Conservation (phyloP, 2,888 invertebrate genomes). For the Entomobrya proxima region DNA sequence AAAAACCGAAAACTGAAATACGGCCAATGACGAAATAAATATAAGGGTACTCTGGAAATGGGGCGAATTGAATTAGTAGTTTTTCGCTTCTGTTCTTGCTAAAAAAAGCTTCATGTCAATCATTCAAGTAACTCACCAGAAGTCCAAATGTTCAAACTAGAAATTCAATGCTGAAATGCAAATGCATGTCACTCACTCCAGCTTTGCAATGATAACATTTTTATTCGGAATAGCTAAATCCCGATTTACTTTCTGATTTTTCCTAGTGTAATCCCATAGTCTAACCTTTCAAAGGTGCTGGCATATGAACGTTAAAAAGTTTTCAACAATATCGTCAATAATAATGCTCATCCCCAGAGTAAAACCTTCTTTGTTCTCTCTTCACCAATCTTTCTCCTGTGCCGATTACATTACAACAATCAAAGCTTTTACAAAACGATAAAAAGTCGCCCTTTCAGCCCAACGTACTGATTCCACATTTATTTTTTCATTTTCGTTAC, state of each 20-base stretch:
- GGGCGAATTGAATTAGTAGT: not conserved
- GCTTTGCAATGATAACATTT: slow-evolving; percentile 23
- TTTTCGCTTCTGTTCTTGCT: not conserved
- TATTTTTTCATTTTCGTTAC: not conserved
- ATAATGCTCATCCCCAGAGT: slow-evolving; percentile 19
- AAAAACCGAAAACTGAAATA: not conserved
- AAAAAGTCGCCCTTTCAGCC: not conserved
- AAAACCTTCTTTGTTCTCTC: slow-evolving; percentile 9
- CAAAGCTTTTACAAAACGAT: slow-evolving; percentile 29
- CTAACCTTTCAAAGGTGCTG: slow-evolving; percentile 19
- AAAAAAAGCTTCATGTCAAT: not conserved
- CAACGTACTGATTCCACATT: too few relatives aligned
- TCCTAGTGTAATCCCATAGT: not conserved
- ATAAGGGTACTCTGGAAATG: not conserved
- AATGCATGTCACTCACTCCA: not conserved
- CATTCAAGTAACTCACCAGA: not conserved
- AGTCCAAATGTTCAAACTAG: not conserved
- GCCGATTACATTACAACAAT: not conserved
- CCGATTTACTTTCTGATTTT: slow-evolving; percentile 5
- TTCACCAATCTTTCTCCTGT: not conserved
- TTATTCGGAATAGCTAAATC: slow-evolving; percentile 13
- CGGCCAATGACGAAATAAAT: not conserved
- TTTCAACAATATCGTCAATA: not conserved
- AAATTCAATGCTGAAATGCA: not conserved
- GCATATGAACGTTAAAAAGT: slow-evolving; percentile 30